These are phyloP conservation scores for Odontamblyopus rebecca DNA, from an alignment of 2,797 vertebrate species.

Conservation along the genomic window DNA sequence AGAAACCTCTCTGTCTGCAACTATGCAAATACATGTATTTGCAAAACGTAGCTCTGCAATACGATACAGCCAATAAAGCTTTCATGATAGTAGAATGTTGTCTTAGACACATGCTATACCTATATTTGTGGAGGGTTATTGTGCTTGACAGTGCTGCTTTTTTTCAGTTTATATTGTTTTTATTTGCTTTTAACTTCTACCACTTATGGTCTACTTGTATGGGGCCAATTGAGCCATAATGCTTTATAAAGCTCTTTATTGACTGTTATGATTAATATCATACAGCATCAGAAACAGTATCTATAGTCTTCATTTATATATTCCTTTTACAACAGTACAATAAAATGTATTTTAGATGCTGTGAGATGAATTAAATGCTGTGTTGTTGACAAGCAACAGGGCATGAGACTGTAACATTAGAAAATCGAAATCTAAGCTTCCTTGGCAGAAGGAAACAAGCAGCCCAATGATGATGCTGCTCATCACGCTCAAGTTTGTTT, in stretches of 20 bases:
- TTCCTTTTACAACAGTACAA: too few species aligned
- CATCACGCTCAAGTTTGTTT: constrained; percentile 48
- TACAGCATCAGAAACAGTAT: neutral
- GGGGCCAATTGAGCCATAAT: neutral
- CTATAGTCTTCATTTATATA: neutral
- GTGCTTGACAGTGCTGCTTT: neutral
- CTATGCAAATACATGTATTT: constrained; percentile 4
- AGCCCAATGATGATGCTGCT: constrained; percentile 55
- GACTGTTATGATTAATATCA: neutral
- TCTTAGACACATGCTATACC: neutral
- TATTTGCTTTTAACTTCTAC: neutral
- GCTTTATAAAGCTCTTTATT: neutral
- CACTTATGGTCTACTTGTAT: neutral
- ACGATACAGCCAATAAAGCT: neutral
- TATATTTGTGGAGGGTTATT: neutral
- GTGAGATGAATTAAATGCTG: neutral
- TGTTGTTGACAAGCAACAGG: neutral
- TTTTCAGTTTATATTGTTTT: neutral
- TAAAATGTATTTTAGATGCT: too few species aligned
- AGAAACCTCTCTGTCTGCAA: constrained; percentile 42
- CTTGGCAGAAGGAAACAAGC: constrained; percentile 22
- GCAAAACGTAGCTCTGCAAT: neutral
- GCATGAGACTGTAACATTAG: neutral
- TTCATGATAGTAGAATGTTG: neutral
- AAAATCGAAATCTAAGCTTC: neutral